phyloP scores from a whole-genome alignment of 2,113 vertebrate species.

The Cynoglossus semilaevis region DNA sequence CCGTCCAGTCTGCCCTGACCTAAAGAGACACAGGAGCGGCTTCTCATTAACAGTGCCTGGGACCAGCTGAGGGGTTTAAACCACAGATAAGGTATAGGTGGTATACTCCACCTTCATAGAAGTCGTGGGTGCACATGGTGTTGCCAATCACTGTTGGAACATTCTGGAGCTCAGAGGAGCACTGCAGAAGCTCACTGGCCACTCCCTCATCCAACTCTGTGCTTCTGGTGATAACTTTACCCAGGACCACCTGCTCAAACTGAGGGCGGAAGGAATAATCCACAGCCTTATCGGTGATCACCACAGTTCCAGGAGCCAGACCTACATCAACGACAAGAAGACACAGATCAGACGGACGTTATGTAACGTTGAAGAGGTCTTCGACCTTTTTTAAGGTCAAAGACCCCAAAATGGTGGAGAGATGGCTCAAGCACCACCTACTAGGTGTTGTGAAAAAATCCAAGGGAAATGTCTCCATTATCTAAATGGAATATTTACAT shows the following conservation, averaged over 20 bases:
- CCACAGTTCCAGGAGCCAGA: constrained; percentile 80
- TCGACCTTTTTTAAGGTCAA: too few relatives aligned
- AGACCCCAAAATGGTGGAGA: too few relatives aligned
- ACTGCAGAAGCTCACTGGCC: constrained; percentile 75
- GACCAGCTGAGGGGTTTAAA: not conserved
- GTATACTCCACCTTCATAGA: constrained; percentile 82
- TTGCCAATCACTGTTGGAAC: constrained; percentile 78
- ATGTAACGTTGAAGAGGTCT: too few relatives aligned
- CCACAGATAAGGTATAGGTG: not conserved
- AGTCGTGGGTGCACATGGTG: constrained; percentile 87
- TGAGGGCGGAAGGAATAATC: constrained; percentile 80
- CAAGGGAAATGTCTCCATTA: too few relatives aligned
- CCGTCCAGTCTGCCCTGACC: constrained; percentile 85
- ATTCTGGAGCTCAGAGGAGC: constrained; percentile 74
- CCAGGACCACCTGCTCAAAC: constrained; percentile 86
- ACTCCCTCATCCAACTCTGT: constrained; percentile 83
- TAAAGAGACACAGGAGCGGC: constrained; percentile 33
- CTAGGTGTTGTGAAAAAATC: too few relatives aligned
- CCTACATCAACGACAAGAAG: constrained; percentile 54
- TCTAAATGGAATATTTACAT: too few relatives aligned
- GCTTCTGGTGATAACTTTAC: constrained; percentile 79
- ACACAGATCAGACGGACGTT: too few relatives aligned
- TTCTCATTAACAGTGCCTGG: constrained; percentile 3
- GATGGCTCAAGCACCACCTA: too few relatives aligned
- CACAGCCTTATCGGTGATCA: constrained; percentile 80